Evolutionary conservation across 1,140 invertebrate genomes (phyloP), one percentile per base, ranked within the genome.

Genomic region (Thaumatotibia leucotreta): DNA sequence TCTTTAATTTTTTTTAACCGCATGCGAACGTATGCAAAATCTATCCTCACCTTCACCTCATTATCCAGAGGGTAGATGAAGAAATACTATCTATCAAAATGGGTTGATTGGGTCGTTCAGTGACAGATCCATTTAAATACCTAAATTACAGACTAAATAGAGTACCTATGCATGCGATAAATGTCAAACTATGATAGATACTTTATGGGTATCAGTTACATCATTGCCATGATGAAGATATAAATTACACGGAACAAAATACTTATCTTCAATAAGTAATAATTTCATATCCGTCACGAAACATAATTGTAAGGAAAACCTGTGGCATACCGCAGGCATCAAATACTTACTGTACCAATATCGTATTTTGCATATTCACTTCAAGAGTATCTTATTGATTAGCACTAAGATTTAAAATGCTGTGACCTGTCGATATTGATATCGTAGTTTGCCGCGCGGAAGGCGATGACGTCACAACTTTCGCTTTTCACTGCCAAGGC

Each of bases 401-500:
- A 24, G 33, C 58, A 50, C 23, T 52, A 63, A 66, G 70, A 71
- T 68, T 77, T 45, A 69, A 72, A 76, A 61, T 75, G 77, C 77
- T 72, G 72, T 68, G 45, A 45, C 29, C 22, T 23, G 66, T 10
- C 52, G 35, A 35, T 66, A 17, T 24, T 54, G 22, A 63, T 67
- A 61, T 61, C 22, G 22, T 31, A 66, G 64, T 45, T 29, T 23
- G 22, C 23, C 11, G 22, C 11, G 67, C 73, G 73, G 70, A 73
- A 74, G 32, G 69, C 49, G 61, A 63, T 74, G 75, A 73, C 77
- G 80, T 80, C 67, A 73, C 65, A 45, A 86, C 86, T 89, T 89
- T 88, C 86, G 79, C 86, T 88, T 86, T 88, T 89, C 86, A 89
- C 86, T 89, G 84, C 84, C 86, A 89, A 89, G 86, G 86, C 83